phyloP scores from a whole-genome alignment of 1,140 invertebrate species.

The Agrilus planipennis region DNA sequence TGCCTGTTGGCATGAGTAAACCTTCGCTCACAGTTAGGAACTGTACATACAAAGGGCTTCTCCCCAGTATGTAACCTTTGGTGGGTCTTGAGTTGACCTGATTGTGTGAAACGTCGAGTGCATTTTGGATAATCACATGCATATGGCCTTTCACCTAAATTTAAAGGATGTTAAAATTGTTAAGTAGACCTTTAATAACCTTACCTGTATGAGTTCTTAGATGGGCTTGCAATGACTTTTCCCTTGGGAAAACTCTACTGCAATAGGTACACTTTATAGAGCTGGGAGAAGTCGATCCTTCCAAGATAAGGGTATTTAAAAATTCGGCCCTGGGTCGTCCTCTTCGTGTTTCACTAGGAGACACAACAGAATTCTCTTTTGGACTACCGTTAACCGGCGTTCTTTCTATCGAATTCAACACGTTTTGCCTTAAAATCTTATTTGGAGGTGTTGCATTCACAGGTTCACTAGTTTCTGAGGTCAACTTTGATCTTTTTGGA shows the following conservation, averaged over 20 bases:
- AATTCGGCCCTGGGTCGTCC: slow-evolving; percentile 63
- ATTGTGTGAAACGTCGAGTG: slow-evolving; percentile 66
- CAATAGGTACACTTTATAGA: slow-evolving; percentile 65
- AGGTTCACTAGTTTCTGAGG: slow-evolving; percentile 14
- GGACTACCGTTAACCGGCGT: slow-evolving; percentile 23
- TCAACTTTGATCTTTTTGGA: slow-evolving; percentile 26
- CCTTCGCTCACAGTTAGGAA: slow-evolving; percentile 49
- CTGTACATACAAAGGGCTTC: slow-evolving; percentile 67
- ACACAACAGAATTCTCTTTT: slow-evolving; percentile 23
- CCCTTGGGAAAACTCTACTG: slow-evolving; percentile 64
- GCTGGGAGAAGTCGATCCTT: slow-evolving; percentile 58
- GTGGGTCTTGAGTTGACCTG: slow-evolving; percentile 74
- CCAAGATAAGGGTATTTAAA: slow-evolving; percentile 56
- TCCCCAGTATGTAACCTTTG: slow-evolving; percentile 72
- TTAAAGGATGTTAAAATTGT: background rate
- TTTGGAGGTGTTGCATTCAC: slow-evolving; percentile 21
- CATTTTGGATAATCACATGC: slow-evolving; percentile 68
- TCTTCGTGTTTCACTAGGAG: slow-evolving; percentile 34
- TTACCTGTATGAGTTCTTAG: slow-evolving; percentile 67
- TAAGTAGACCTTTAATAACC: slow-evolving; percentile 1
- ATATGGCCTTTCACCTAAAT: slow-evolving; percentile 64
- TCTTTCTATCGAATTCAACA: slow-evolving; percentile 25
- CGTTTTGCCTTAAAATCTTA: slow-evolving; percentile 20
- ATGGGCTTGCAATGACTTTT: slow-evolving; percentile 74
- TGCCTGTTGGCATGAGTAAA: slow-evolving; percentile 77